A percentile compares a stretch with the other conserved stretches of the same genome.
Conservation (phyloP, 2,113 vertebrate genomes). For the Campylomormyrus numenius region DNA sequence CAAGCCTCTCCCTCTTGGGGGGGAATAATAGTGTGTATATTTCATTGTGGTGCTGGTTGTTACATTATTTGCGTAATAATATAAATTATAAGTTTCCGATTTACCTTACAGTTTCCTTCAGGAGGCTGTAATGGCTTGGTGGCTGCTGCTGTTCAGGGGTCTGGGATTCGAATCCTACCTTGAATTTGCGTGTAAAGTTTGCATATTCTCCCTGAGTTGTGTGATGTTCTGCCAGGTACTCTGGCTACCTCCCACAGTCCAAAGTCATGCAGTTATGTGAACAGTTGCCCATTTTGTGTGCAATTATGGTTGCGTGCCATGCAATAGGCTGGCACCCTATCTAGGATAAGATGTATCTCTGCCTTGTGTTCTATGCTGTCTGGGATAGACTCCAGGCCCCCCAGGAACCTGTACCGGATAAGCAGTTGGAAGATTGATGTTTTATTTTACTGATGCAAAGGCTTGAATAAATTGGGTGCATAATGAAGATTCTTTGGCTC, state of each 20-base stretch:
- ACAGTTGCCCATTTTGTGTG: not conserved
- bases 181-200: not conserved
- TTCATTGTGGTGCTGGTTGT: not conserved
- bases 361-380: not conserved
- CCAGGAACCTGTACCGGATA: not conserved
- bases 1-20: not conserved
- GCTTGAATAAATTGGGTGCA: not conserved
- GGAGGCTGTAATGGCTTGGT: not conserved
- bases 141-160: not conserved
- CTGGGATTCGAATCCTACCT: not conserved
- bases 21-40: not conserved
- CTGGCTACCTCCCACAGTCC: not conserved
- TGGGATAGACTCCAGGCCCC: not conserved
- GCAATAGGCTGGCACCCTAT: not conserved
- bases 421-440: not conserved
- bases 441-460: conserved; percentile 6
- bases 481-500: not conserved
- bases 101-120: not conserved
- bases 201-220: not conserved
- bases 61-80: not conserved
- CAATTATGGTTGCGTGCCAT: not conserved
- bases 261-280: not conserved
- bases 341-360: not conserved
- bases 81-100: not conserved
- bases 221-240: not conserved